Base-by-base conservation (phyloP, 2,113 vertebrate species). In the Athene cunicularia region DNA sequence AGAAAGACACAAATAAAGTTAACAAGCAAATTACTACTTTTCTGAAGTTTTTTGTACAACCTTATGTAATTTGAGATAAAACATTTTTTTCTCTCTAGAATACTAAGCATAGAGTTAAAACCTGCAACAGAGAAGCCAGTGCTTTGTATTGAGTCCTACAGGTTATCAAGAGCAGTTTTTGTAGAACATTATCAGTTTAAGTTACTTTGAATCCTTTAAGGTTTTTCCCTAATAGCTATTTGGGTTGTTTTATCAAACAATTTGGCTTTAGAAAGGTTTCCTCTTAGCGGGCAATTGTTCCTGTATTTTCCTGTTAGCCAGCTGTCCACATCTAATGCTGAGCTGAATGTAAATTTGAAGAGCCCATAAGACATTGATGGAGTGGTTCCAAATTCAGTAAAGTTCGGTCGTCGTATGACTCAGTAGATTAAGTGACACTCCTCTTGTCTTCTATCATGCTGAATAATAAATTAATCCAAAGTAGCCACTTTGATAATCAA, bases 251-350 rank as follows among this genome's bases (percentile, higher is more conserved):
- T 59, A 72, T 33, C 56, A 82, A 82, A 60, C 13, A 87, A 89
- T 93, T 93, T 90, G 43, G 53, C 64, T 93, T 77, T 67, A 84
- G 70, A 81, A 81, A 90, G 58, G 58, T 75, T 94, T 85, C 13
- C 15, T 79, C 22, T 93, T 79, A 76, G 52, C 28, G 90, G 30
- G 19, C 32, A 68, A 56, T 88, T 90, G 7, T 16, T 93, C 19
- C 58, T 93, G 30, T 74, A 59, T 96, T 93, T 93, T 87, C 47
- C 81, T 82, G 26, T 90, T 90, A 91, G 35, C 30, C 84, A 95
- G 49, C 58, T 94, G 68, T 68, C 86, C 26, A 47, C 52, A 75
- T 11, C 32, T 67, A 60, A 72, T 49, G 30, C 33, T 5, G 5
- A 75, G 43, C 3, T 75, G 27, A 96, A 90, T 17, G 19, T 28